A percentile compares a stretch with the other conserved stretches of the same genome.
phyloP scores from a whole-genome alignment of 2,888 invertebrate genomes.

The Chaetogeoica ovagalla region DNA sequence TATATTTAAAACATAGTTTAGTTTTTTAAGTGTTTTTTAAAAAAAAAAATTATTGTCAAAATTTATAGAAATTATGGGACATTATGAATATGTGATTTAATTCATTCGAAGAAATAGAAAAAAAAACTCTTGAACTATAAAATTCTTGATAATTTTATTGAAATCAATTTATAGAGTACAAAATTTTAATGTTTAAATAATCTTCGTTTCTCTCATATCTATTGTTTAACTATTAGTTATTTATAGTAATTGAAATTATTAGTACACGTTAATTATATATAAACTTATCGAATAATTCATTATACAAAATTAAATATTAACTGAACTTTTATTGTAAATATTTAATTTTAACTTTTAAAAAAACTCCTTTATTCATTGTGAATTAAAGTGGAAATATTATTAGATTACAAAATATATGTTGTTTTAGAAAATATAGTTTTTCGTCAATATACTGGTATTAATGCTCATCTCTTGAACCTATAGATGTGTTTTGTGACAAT shows the following conservation, averaged over 20 bases:
- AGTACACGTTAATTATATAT: slow-evolving; percentile 4
- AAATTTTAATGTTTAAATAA: slow-evolving; percentile 6
- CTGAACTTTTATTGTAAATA: slow-evolving; percentile 32
- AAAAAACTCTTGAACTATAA: not conserved
- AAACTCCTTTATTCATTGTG: not conserved
- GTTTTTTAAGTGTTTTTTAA: slow-evolving; percentile 37
- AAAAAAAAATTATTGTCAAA: slow-evolving; percentile 25
- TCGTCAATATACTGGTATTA: not conserved
- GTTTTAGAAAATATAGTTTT: slow-evolving; percentile 10
- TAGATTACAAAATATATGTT: slow-evolving; percentile 5
- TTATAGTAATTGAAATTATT: slow-evolving; percentile 16
- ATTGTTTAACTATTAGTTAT: slow-evolving; percentile 17
- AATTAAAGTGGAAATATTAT: slow-evolving; percentile 20
- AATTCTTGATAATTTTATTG: not conserved
- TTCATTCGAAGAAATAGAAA: not conserved
- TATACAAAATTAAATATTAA: slow-evolving; percentile 8
- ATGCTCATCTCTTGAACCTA: not conserved
- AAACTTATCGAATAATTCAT: slow-evolving; percentile 5
- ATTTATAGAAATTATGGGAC: slow-evolving; percentile 13
- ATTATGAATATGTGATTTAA: not conserved
- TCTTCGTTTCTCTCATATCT: not conserved
- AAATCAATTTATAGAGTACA: slow-evolving; percentile 5
- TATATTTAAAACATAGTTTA: slow-evolving; percentile 37
- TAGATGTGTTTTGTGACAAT: slow-evolving; percentile 1
- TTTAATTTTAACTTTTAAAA: not conserved